Evolutionary conservation across 1,140 invertebrate genomes (phyloP).

Genomic region (Onthophagus taurus): DNA sequence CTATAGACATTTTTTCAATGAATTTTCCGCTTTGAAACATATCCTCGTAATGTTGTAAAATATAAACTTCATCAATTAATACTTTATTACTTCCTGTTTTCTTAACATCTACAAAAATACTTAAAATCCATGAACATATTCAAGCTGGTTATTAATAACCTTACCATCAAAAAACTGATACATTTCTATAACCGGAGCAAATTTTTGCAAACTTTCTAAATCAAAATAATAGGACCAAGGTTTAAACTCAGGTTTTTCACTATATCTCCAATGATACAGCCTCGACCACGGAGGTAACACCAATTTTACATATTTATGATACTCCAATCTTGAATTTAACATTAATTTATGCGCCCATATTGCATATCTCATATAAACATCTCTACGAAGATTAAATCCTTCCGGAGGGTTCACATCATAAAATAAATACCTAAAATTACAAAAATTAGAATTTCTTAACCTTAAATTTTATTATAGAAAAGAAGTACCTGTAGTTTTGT

Average conservation of each 20-base stretch:
- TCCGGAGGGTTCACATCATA: constrained; percentile 92
- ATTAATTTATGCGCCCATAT: constrained; percentile 62
- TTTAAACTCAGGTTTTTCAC: constrained; percentile 37
- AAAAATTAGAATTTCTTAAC: too few species aligned
- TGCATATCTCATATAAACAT: constrained; percentile 90
- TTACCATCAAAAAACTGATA: constrained; percentile 64
- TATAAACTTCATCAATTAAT: constrained; percentile 63
- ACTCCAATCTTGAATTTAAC: constrained; percentile 36
- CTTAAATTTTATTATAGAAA: too few species aligned
- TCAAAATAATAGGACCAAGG: constrained; percentile 87
- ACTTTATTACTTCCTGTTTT: constrained; percentile 32
- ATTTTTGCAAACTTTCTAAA: constrained; percentile 63
- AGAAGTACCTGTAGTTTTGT: too few species aligned
- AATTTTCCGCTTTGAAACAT: constrained; percentile 75
- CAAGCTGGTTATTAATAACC: too few species aligned
- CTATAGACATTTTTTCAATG: constrained; percentile 68
- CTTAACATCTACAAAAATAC: constrained; percentile 17
- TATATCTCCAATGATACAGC: constrained; percentile 81
- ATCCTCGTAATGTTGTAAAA: constrained; percentile 78
- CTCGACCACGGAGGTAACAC: constrained; percentile 86
- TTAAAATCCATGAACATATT: constrained; percentile 8
- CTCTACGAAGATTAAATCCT: constrained; percentile 92
- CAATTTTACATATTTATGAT: constrained; percentile 45
- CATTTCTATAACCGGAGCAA: constrained; percentile 82
- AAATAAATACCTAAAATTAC: constrained; percentile 61